Conservation (phyloP, 2,888 invertebrate genomes). For the Stenolophus ochropezus region DNA sequence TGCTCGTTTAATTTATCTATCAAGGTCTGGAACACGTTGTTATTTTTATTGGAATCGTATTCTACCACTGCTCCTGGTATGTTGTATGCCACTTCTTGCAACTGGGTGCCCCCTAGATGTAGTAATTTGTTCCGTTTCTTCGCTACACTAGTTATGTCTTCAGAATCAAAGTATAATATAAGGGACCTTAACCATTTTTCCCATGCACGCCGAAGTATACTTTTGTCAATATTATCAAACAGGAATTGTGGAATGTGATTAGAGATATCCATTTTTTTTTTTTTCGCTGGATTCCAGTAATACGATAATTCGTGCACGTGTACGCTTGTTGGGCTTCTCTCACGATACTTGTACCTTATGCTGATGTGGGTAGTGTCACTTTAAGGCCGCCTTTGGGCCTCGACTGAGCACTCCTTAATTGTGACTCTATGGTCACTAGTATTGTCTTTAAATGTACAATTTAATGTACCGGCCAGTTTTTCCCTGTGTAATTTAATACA, state of each 20-base stretch:
- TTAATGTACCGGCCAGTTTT: neutral
- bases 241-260: neutral
- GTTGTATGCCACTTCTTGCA: constrained; percentile 62
- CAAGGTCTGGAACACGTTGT: constrained; percentile 64
- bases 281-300: neutral
- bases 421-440: no score
- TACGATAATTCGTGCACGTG: neutral
- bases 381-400: no score
- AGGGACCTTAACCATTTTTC: constrained; percentile 51
- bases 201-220: constrained; percentile 39
- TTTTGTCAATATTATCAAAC: constrained; percentile 22
- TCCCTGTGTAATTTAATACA: no score
- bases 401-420: no score
- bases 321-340: no score
- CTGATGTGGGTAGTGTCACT: no score
- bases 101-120: constrained; percentile 44
- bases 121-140: constrained; percentile 48
- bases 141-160: constrained; percentile 10
- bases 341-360: no score
- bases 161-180: constrained; percentile 47
- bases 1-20: constrained; percentile 64
- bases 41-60: constrained; percentile 57
- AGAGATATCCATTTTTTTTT: neutral
- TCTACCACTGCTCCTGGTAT: constrained; percentile 64
- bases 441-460: neutral